Conservation (phyloP, 2,797 vertebrate genomes). For the Mareca penelope region DNA sequence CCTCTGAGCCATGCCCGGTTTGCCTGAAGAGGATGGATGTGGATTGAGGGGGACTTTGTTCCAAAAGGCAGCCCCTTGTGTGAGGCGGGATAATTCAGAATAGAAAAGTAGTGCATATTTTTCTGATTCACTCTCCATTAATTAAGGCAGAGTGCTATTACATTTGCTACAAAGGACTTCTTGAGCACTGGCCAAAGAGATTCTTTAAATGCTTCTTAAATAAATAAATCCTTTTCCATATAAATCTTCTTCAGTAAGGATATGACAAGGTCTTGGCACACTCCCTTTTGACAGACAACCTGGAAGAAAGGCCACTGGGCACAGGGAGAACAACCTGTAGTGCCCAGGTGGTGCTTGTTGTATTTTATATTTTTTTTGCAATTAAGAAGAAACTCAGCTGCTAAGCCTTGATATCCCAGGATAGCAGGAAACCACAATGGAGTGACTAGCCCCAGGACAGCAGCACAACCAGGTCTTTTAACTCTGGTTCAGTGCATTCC, state of each 20-base stretch:
- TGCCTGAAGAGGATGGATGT: not conserved
- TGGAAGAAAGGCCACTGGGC: not conserved
- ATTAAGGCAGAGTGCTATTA: not conserved
- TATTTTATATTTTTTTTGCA: not conserved
- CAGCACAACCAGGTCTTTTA: not conserved
- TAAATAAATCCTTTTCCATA: not conserved
- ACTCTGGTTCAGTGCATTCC: not conserved
- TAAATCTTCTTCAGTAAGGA: constrained; percentile 6
- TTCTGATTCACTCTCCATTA: not conserved
- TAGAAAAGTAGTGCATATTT: not conserved
- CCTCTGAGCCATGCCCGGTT: not conserved
- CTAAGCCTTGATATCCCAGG: not conserved
- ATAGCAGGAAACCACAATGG: not conserved
- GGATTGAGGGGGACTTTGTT: not conserved
- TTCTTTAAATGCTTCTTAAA: constrained; percentile 26
- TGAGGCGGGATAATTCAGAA: not conserved
- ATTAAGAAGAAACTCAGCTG: accelerated
- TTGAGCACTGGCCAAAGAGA: not conserved
- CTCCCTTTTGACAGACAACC: not conserved
- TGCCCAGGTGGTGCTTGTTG: not conserved
- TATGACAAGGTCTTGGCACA: constrained; percentile 18
- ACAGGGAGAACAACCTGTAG: not conserved
- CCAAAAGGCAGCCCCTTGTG: not conserved
- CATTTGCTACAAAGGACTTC: not conserved
- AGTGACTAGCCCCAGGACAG: not conserved